A percentile compares a stretch with the other conserved stretches of the same genome.
phyloP scores from a whole-genome alignment of 2,113 vertebrate species.

The Okapia johnstoni region DNA sequence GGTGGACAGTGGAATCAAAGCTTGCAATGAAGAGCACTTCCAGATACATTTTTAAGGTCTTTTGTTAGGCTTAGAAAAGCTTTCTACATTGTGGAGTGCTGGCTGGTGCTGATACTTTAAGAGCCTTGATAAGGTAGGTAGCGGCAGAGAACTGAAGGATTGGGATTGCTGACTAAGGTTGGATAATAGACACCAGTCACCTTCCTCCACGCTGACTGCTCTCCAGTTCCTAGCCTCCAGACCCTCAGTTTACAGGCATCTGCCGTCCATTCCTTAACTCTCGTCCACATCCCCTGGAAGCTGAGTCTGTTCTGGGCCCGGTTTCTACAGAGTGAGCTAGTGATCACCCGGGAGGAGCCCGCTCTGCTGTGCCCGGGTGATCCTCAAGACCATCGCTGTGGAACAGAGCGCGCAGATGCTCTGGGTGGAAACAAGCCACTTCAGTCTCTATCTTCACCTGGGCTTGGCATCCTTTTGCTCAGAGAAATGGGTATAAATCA shows the following conservation, averaged over 20 bases:
- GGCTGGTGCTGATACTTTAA: background rate
- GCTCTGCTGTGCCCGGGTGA: background rate
- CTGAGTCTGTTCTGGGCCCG: background rate
- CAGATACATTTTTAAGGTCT: background rate
- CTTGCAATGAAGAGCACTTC: background rate
- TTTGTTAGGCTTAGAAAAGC: background rate
- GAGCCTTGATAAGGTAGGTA: background rate
- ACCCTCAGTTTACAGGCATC: background rate
- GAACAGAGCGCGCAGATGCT: background rate
- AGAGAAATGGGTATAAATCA: background rate
- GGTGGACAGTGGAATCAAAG: background rate
- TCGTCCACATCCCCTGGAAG: background rate
- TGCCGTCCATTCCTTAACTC: background rate
- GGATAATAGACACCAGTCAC: background rate
- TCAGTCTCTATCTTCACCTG: background rate
- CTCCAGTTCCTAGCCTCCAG: background rate
- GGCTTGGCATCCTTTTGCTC: background rate
- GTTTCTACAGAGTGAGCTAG: background rate
- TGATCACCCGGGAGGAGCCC: no score
- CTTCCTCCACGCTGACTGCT: background rate
- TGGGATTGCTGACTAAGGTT: background rate
- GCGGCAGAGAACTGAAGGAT: background rate
- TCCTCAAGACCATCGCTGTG: background rate
- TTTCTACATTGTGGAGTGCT: background rate
- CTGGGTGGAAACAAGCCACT: background rate